Evolutionary conservation across 2,113 vertebrate species (phyloP).

Genomic region (Tachuris rubrigastra): DNA sequence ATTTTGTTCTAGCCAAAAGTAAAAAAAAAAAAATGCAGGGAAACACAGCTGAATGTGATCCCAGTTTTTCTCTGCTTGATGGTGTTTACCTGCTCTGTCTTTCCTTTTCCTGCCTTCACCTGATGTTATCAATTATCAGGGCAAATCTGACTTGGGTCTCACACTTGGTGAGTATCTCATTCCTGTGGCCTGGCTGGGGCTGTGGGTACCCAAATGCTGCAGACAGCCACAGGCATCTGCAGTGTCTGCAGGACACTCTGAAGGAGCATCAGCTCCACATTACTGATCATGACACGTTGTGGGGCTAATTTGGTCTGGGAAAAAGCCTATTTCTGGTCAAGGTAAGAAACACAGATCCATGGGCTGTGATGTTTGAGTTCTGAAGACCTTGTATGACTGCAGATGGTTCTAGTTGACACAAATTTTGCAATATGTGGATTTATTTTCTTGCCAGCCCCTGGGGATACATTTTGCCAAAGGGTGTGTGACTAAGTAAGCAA

Average conservation of each 20-base stretch:
- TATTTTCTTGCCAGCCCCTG: neutral
- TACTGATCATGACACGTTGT: neutral
- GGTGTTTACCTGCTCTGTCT: neutral
- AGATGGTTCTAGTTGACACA: neutral
- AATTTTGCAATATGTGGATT: neutral
- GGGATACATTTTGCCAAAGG: neutral
- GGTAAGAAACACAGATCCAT: neutral
- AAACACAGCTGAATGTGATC: neutral
- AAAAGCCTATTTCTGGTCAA: neutral
- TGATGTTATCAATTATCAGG: neutral
- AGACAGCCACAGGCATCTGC: neutral
- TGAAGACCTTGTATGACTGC: neutral
- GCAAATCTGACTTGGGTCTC: neutral
- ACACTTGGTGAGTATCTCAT: neutral
- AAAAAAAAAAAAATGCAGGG: neutral
- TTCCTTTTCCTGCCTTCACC: neutral
- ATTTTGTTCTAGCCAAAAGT: neutral
- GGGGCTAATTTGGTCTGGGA: neutral
- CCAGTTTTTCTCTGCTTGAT: neutral
- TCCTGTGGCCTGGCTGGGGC: neutral
- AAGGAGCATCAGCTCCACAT: neutral
- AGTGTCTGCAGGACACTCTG: neutral
- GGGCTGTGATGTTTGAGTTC: neutral
- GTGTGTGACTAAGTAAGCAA: neutral
- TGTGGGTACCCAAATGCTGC: neutral